Percentiles rank a stretch among this genome's conserved stretches.
Conservation (phyloP, 2,113 vertebrate species). For the Motacilla alba region DNA sequence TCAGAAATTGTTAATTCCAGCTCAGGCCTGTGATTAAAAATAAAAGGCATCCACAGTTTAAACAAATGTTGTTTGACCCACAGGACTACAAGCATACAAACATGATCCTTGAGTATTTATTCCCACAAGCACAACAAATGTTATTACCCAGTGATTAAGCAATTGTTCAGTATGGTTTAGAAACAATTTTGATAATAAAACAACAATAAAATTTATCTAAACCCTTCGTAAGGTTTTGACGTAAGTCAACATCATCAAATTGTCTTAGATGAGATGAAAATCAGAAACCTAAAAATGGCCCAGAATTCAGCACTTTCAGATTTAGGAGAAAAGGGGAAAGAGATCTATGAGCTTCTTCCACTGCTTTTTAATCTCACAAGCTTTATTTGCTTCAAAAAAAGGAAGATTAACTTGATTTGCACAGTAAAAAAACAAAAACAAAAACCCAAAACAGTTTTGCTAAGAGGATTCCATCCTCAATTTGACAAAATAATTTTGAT, state of each 20-base stretch:
- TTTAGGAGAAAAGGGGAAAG: not conserved
- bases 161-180: not conserved
- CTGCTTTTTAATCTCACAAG: not conserved
- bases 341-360: not conserved
- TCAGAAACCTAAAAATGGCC: not conserved
- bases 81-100: fast-evolving
- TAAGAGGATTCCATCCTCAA: not conserved
- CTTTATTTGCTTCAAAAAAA: not conserved
- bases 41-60: not conserved
- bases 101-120: not conserved
- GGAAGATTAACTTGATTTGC: not conserved
- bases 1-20: not conserved
- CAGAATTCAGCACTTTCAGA: not conserved
- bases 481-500: not conserved
- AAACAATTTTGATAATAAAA: not conserved
- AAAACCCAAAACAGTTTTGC: not conserved
- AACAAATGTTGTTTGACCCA: not conserved
- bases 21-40: not conserved
- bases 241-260: not conserved
- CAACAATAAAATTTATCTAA: not conserved
- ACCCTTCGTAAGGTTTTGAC: not conserved
- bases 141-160: not conserved
- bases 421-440: not conserved
- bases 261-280: not conserved
- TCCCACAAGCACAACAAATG: not conserved